A percentile compares a stretch with the other conserved stretches of the same genome.
These are phyloP conservation scores for Leptinotarsa tumamoca DNA, from an alignment of 2,888 invertebrate species.

Conservation along the genomic window DNA sequence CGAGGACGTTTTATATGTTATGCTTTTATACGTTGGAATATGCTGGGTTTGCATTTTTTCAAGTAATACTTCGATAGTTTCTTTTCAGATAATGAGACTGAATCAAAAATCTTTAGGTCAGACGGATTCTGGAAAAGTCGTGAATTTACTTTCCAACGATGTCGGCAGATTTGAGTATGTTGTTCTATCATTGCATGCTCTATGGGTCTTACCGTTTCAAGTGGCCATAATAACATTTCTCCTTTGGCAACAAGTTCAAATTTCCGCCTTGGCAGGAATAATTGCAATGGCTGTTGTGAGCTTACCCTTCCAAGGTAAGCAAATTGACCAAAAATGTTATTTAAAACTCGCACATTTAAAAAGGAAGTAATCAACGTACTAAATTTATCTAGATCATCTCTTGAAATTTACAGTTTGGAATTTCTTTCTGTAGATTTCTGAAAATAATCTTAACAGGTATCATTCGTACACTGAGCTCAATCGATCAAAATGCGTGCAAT, in stretches of 20 bases:
- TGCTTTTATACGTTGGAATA: too few species aligned
- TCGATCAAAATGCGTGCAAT: too few species aligned
- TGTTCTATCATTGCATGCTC: slow-evolving; percentile 76
- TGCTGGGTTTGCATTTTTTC: too few species aligned
- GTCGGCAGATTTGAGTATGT: slow-evolving; percentile 83
- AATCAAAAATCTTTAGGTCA: slow-evolving; percentile 79
- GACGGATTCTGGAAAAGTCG: slow-evolving; percentile 85
- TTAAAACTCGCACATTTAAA: too few species aligned
- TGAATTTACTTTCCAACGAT: slow-evolving; percentile 87
- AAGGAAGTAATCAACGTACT: too few species aligned
- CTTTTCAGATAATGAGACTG: slow-evolving; percentile 70
- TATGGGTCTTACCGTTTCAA: slow-evolving; percentile 85
- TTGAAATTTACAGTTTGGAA: too few species aligned
- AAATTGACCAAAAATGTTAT: too few species aligned
- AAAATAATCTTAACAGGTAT: too few species aligned
- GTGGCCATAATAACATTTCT: slow-evolving; percentile 73
- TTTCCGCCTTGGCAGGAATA: slow-evolving; percentile 73
- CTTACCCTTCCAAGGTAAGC: slow-evolving; percentile 68
- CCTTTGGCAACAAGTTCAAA: slow-evolving; percentile 69
- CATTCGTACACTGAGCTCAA: too few species aligned
- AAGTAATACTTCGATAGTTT: neutral
- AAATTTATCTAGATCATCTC: too few species aligned
- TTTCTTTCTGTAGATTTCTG: too few species aligned
- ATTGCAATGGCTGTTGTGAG: slow-evolving; percentile 68
- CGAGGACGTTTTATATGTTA: too few species aligned